Evolutionary conservation across 2,797 vertebrate genomes (phyloP).

Genomic region (Gouania willdenowi): DNA sequence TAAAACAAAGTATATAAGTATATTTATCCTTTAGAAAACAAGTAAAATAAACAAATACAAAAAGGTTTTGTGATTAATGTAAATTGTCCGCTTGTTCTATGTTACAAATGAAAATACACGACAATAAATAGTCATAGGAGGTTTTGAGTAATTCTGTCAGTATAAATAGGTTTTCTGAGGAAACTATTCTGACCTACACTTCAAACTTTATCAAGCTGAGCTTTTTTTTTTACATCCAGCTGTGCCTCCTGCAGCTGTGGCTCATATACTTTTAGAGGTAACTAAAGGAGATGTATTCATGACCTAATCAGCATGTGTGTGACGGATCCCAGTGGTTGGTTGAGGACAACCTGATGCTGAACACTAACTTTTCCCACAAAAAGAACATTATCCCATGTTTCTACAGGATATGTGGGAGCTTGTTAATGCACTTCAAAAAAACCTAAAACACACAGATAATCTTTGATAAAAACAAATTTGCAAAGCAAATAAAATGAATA

Average conservation of each 20-base stretch:
- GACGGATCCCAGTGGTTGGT: conserved; percentile 5
- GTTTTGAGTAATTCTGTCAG: no score
- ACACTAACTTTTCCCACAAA: conserved; percentile 8
- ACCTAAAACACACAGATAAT: conserved; percentile 19
- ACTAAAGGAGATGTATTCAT: conserved; percentile 6
- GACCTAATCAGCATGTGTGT: conserved; percentile 20
- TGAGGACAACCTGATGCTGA: conserved; percentile 27
- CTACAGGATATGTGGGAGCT: not conserved
- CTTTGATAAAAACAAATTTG: no score
- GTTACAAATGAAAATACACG: no score
- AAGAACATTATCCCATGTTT: not conserved
- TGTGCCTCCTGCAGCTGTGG: not conserved
- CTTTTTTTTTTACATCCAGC: not conserved
- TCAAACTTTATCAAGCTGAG: not conserved
- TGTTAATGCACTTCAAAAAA: not conserved
- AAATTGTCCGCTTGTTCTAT: no score
- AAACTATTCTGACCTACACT: no score
- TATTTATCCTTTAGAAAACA: no score
- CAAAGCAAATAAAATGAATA: no score
- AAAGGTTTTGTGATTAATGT: no score
- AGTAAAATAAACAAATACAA: no score
- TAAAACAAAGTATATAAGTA: no score
- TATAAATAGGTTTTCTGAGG: no score
- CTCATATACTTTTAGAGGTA: not conserved
- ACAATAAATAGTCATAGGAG: no score